These are phyloP conservation scores for Ceratina australensis DNA, from an alignment of 1,140 invertebrate genomes.

Conservation along the genomic window DNA sequence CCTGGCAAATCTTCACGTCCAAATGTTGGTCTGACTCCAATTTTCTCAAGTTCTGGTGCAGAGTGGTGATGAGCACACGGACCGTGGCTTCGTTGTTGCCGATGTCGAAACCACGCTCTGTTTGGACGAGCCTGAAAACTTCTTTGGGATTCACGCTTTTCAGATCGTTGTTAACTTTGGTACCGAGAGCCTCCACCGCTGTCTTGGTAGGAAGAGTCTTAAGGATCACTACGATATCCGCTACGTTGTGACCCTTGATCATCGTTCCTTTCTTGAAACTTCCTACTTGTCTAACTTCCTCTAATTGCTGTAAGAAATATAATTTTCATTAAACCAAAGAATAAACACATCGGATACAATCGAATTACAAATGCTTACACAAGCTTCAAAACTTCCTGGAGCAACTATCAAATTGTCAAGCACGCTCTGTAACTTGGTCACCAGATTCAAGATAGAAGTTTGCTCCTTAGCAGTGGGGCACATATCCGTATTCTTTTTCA, in stretches of 20 bases:
- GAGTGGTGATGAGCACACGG: constrained; percentile 93
- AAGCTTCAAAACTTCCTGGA: constrained; percentile 95
- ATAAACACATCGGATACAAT: not conserved
- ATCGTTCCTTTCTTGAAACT: constrained; percentile 99
- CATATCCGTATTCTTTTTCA: constrained; percentile 60
- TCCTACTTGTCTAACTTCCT: constrained; percentile 97
- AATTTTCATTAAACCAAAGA: not conserved
- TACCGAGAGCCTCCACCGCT: constrained; percentile 93
- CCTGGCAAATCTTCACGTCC: constrained; percentile 78
- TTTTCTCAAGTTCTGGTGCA: constrained; percentile 95
- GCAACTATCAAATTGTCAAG: constrained; percentile 96
- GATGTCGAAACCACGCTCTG: constrained; percentile 92
- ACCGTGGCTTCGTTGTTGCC: constrained; percentile 90
- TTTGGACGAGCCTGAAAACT: constrained; percentile 82
- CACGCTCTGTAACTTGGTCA: constrained; percentile 95
- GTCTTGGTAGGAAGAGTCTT: constrained; percentile 98
- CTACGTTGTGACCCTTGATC: constrained; percentile 95
- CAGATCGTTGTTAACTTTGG: constrained; percentile 90
- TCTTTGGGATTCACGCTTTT: constrained; percentile 82
- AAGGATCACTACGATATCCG: constrained; percentile 98
- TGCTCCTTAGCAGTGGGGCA: constrained; percentile 92
- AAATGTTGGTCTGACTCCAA: constrained; percentile 89
- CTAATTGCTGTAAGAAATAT: constrained; percentile 88
- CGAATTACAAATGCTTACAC: constrained; percentile 85
- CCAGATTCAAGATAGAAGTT: constrained; percentile 93